Percentiles rank a stretch among this genome's conserved stretches.
phyloP scores from a whole-genome alignment of 1,140 invertebrate genomes.

The Hylaeus volcanicus region DNA sequence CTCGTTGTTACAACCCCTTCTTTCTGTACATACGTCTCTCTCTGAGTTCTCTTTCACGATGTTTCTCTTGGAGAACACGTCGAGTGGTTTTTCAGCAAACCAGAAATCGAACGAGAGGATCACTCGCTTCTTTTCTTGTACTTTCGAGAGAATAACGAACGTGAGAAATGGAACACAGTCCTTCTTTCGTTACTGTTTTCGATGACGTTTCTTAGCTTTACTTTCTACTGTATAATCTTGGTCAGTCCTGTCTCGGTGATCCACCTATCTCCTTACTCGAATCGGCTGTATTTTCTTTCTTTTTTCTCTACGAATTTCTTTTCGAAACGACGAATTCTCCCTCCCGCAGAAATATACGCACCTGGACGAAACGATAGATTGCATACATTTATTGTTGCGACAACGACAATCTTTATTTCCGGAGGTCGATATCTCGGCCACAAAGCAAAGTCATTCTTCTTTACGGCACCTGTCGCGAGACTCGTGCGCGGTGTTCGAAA shows the following conservation, averaged over 20 bases:
- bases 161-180: not conserved
- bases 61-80: constrained; percentile 56
- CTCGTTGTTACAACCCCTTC: constrained; percentile 47
- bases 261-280: not conserved
- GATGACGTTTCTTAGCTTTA: not conserved
- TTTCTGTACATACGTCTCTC: constrained; percentile 58
- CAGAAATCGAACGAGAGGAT: constrained; percentile 16
- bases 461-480: no score
- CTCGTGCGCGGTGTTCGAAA: no score
- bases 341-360: not conserved
- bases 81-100: constrained; percentile 24
- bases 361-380: no score
- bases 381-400: no score
- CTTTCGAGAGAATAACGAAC: not conserved
- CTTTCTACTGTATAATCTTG: constrained; percentile 68
- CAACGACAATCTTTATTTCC: no score
- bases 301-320: constrained; percentile 26
- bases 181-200: not conserved
- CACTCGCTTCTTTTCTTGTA: not conserved
- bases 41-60: constrained; percentile 55
- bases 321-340: not conserved
- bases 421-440: no score
- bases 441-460: no score
- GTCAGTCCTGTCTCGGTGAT: constrained; percentile 71
- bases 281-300: not conserved